Percentiles rank a stretch among this genome's conserved stretches.
Conservation (phyloP, 2,888 invertebrate genomes). For the Drosophila cognata region DNA sequence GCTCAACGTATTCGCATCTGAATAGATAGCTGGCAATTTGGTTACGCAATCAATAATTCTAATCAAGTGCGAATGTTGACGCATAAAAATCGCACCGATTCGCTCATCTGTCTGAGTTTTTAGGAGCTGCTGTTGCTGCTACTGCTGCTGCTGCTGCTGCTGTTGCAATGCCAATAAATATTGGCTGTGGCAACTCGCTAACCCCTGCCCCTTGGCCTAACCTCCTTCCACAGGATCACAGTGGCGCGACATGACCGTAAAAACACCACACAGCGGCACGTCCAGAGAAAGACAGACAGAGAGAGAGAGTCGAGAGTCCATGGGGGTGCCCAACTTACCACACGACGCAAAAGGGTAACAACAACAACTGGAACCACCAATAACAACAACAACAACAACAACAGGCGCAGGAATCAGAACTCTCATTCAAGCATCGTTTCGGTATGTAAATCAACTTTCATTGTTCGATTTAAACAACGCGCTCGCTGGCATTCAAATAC, state of each 20-base stretch:
- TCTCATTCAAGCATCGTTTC: conserved; percentile 78
- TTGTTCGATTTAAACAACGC: conserved; percentile 80
- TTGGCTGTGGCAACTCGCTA: conserved; percentile 45
- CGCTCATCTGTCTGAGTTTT: conserved; percentile 60
- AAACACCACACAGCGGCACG: conserved; percentile 67
- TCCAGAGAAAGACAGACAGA: conserved; percentile 30
- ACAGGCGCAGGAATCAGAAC: conserved; percentile 44
- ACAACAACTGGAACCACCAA: conserved; percentile 46
- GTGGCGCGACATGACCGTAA: conserved; percentile 71
- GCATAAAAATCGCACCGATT: conserved; percentile 70
- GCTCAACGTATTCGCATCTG: conserved; percentile 26
- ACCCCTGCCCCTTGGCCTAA: background rate
- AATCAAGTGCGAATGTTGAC: conserved; percentile 80
- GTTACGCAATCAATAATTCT: conserved; percentile 79
- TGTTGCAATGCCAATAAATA: conserved; percentile 51
- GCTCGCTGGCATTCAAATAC: conserved; percentile 48
- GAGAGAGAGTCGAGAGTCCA: conserved; percentile 42
- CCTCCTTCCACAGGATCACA: background rate
- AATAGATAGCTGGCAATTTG: conserved; percentile 59
- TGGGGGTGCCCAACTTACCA: conserved; percentile 61
- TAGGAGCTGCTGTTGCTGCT: conserved; percentile 21
- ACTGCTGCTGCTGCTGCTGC: conserved; percentile 7
- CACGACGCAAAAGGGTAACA: conserved; percentile 50
- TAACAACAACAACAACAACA: conserved; percentile 24
- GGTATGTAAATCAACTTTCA: conserved; percentile 85